Percentiles rank a stretch among this genome's conserved stretches.
Evolutionary conservation across 2,797 vertebrate genomes (phyloP).

Genomic region (Staurois parvus): DNA sequence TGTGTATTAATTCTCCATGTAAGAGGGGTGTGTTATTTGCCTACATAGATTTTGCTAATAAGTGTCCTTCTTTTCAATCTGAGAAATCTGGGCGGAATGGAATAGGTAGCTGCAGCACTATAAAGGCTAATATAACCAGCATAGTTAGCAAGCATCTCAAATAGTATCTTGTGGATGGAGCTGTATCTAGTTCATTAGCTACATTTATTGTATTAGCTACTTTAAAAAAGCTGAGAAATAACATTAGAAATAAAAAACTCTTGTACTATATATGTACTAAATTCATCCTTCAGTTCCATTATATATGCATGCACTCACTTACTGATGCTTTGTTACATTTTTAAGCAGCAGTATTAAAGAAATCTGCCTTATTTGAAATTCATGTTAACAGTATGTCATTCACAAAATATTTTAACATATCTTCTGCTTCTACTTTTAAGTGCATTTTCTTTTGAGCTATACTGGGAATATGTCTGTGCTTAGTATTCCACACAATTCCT

Average conservation of each 20-base stretch:
- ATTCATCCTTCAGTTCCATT: background rate
- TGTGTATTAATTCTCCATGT: too few relatives aligned
- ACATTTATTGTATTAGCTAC: background rate
- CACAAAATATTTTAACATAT: conserved; percentile 31
- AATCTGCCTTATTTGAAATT: conserved; percentile 8
- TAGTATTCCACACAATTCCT: conserved; percentile 33
- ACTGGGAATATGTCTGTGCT: background rate
- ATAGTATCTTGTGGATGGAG: background rate
- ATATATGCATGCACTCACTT: background rate
- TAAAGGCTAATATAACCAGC: background rate
- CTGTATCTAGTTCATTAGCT: background rate
- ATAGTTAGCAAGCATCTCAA: background rate
- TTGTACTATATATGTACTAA: background rate
- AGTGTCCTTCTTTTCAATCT: too few relatives aligned
- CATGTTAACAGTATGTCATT: background rate
- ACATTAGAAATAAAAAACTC: background rate
- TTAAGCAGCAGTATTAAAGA: background rate
- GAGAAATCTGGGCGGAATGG: too few relatives aligned
- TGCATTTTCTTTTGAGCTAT: conserved; percentile 43
- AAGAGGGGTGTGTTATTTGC: too few relatives aligned
- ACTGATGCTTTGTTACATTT: background rate
- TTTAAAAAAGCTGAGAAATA: background rate
- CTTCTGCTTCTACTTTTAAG: conserved; percentile 18
- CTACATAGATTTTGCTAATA: too few relatives aligned
- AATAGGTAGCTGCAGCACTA: background rate